phyloP scores from a whole-genome alignment of 2,113 vertebrate species.

The Hucho hucho region DNA sequence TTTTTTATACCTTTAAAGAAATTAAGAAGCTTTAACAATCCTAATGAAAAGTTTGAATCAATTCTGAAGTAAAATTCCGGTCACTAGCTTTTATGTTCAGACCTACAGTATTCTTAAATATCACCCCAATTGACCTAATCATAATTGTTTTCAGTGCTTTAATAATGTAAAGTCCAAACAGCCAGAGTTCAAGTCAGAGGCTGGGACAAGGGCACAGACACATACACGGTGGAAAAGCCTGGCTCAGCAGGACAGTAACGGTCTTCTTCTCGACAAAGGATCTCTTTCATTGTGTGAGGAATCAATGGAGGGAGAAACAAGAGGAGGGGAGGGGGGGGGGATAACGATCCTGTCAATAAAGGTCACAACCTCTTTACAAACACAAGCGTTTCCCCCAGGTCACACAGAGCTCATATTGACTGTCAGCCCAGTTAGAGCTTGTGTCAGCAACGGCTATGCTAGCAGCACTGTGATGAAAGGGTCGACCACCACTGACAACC shows the following conservation, averaged over 20 bases:
- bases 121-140: neutral
- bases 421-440: constrained; percentile 53
- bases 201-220: neutral
- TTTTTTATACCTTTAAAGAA: neutral
- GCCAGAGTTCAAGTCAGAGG: constrained; percentile 26
- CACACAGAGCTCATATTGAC: constrained; percentile 53
- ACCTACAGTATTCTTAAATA: neutral
- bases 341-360: constrained; percentile 70
- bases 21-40: neutral
- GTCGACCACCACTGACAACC: neutral
- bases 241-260: constrained; percentile 36
- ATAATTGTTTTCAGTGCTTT: constrained; percentile 15
- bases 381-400: constrained; percentile 49
- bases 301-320: constrained; percentile 53
- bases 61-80: neutral
- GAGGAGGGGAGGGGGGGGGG: constrained; percentile 58
- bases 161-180: constrained; percentile 53
- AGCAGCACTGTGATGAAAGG: neutral
- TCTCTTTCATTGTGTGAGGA: constrained; percentile 45
- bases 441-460: constrained; percentile 20
- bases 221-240: too few relatives aligned
- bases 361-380: constrained; percentile 61
- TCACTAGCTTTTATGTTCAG: too few relatives aligned
- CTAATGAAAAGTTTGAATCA: neutral
- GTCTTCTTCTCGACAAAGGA: constrained; percentile 51